Percentiles rank a stretch among this genome's conserved stretches.
Evolutionary conservation across 2,888 invertebrate genomes (phyloP).

Genomic region (Heterodera filipjevi): DNA sequence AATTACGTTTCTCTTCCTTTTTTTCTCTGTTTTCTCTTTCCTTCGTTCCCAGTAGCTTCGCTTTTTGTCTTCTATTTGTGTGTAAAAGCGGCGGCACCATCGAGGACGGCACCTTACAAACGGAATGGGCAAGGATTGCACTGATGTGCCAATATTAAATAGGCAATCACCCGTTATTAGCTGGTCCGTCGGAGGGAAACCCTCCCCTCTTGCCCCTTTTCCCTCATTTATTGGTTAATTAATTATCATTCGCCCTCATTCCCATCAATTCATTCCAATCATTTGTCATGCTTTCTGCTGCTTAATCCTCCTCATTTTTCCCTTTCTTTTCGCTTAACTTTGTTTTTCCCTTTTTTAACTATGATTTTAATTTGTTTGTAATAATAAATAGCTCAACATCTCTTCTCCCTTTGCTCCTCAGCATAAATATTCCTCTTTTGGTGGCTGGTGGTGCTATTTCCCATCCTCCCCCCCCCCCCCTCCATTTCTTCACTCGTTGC

Average conservation of each 20-base stretch:
- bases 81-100: not conserved
- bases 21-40: not conserved
- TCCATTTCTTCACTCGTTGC: not conserved
- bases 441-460: slow-evolving; percentile 9
- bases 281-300: no score
- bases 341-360: no score
- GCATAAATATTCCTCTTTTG: not conserved
- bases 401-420: not conserved
- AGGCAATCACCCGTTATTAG: not conserved
- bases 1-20: no score
- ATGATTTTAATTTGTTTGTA: no score
- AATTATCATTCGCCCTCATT: no score
- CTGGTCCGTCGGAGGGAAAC: not conserved
- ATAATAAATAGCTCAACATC: no score
- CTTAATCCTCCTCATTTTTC: no score
- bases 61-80: not conserved
- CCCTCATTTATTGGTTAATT: no score
- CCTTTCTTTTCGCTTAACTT: no score
- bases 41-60: not conserved
- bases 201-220: no score
- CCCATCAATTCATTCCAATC: no score
- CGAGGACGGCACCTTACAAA: not conserved
- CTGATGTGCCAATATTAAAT: not conserved
- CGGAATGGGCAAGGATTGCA: not conserved
- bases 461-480: not conserved